Evolutionary conservation across 35 echinoderm and acorn worm genomes (phyloP).

Genomic region (Ptychodera flava): DNA sequence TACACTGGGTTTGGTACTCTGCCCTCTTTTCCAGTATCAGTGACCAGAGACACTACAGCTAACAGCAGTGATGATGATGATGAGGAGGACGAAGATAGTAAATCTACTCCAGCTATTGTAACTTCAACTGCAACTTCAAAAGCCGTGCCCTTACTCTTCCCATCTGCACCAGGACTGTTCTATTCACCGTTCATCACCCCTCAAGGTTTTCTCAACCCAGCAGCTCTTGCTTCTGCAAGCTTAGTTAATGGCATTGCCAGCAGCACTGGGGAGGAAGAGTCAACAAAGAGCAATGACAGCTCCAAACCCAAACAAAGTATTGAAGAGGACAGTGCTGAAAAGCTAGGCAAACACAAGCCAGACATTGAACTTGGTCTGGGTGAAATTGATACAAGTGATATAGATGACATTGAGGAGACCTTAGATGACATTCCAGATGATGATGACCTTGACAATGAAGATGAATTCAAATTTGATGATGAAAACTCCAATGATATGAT

Average conservation of each 20-base stretch:
- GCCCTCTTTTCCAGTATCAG: neutral
- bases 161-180: constrained; percentile 61
- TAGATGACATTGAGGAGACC: constrained; percentile 6
- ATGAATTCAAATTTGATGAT: constrained; percentile 23
- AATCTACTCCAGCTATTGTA: constrained; percentile 19
- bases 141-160: constrained; percentile 60
- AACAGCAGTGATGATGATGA: constrained; percentile 39
- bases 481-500: neutral
- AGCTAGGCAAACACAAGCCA: neutral
- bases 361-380: neutral
- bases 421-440: constrained; percentile 16
- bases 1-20: neutral
- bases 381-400: constrained; percentile 4
- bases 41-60: neutral
- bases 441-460: constrained; percentile 15
- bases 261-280: neutral
- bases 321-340: neutral
- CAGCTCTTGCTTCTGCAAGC: neutral
- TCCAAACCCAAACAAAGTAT: constrained; percentile 6
- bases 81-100: constrained; percentile 14
- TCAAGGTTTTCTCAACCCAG: constrained; percentile 44
- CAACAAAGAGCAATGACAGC: neutral
- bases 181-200: constrained; percentile 74
- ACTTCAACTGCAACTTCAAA: constrained; percentile 16
- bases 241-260: constrained; percentile 2